These are phyloP conservation scores for Enteromius trimaculatus DNA, from an alignment of 2,797 vertebrate species.

Conservation along the genomic window DNA sequence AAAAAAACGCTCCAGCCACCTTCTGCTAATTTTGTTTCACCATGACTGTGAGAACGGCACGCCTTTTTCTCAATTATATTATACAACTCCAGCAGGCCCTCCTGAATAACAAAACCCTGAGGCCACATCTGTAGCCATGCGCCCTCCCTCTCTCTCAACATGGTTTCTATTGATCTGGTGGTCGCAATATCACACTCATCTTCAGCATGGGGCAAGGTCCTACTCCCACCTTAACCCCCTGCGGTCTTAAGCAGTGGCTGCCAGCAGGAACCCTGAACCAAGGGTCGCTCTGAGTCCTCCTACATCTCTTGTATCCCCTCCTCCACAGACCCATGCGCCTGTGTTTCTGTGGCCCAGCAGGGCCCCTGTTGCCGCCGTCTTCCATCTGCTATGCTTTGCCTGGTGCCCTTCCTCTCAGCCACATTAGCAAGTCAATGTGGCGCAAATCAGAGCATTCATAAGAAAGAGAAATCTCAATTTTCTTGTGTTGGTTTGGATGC, in stretches of 20 bases:
- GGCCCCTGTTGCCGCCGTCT: conserved; percentile 53
- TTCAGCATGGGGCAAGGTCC: conserved; percentile 46
- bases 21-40: conserved; percentile 3
- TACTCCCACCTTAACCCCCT: conserved; percentile 55
- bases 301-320: conserved; percentile 37
- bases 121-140: conserved; percentile 54
- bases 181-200: conserved; percentile 58
- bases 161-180: conserved; percentile 57
- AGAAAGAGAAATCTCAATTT: conserved; percentile 24
- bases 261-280: conserved; percentile 56
- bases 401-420: conserved; percentile 50
- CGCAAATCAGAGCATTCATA: conserved; percentile 39
- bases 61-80: conserved; percentile 52
- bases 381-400: conserved; percentile 62
- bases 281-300: conserved; percentile 56
- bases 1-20: background rate
- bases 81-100: conserved; percentile 52
- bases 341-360: conserved; percentile 56
- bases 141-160: conserved; percentile 52
- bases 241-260: conserved; percentile 55
- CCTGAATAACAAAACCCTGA: conserved; percentile 39
- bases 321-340: conserved; percentile 42
- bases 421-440: conserved; percentile 66
- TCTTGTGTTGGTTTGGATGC: conserved; percentile 15
- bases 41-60: conserved; percentile 47